Percentiles rank a stretch among this genome's conserved stretches.
phyloP scores from a whole-genome alignment of 2,888 invertebrate genomes.

The Eristalinus sepulchralis region DNA sequence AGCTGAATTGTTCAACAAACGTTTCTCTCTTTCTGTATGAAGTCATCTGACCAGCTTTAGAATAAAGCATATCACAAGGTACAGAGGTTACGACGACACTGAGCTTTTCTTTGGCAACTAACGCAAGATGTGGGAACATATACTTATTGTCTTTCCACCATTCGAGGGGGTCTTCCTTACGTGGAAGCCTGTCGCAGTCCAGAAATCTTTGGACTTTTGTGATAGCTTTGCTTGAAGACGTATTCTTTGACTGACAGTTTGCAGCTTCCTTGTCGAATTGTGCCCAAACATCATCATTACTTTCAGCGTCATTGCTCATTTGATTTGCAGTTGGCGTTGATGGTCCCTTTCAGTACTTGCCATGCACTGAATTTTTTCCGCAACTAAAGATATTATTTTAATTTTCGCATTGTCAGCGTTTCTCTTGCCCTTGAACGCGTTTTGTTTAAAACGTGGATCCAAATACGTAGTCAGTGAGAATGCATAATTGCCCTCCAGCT shows the following conservation, averaged over 20 bases:
- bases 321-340: background rate
- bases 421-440: background rate
- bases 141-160: constrained; percentile 13
- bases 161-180: background rate
- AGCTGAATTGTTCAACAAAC: background rate
- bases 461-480: background rate
- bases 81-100: background rate
- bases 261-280: background rate
- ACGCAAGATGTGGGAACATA: background rate
- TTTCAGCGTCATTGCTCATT: background rate
- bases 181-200: background rate
- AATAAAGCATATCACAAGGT: constrained; percentile 24
- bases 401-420: background rate
- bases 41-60: constrained; percentile 19
- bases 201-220: no score
- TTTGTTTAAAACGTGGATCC: constrained; percentile 12
- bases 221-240: background rate
- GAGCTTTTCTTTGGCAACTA: background rate
- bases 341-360: no score
- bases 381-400: background rate
- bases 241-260: background rate
- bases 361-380: no score
- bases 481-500: no score
- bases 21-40: background rate
- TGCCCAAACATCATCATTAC: background rate